A percentile compares a stretch with the other conserved stretches of the same genome.
Evolutionary conservation across 2,888 invertebrate genomes (phyloP).

Genomic region (Netelia melanura): DNA sequence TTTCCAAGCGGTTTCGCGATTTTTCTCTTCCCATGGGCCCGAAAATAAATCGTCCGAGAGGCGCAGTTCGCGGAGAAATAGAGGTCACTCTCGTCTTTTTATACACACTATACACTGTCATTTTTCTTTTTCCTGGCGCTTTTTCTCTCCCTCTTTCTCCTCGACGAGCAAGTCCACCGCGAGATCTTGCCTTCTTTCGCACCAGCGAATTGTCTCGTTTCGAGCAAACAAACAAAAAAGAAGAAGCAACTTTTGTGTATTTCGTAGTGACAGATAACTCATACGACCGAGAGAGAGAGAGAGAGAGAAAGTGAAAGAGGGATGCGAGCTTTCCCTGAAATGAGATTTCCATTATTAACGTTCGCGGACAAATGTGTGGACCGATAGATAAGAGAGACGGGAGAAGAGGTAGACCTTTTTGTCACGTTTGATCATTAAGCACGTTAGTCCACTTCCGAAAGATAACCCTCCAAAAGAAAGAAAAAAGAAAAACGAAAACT

Average conservation of each 20-base stretch:
- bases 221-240: constrained; percentile 5
- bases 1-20: constrained; percentile 14
- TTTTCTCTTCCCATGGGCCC: neutral
- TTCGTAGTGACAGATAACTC: constrained; percentile 8
- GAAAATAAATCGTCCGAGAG: constrained; percentile 45
- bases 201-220: constrained; percentile 38
- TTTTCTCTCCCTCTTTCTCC: constrained; percentile 3
- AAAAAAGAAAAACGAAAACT: neutral
- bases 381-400: constrained; percentile 28
- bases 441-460: constrained; percentile 8
- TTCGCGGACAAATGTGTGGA: neutral
- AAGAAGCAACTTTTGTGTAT: constrained; percentile 16
- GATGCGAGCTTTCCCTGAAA: constrained; percentile 42
- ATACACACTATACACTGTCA: constrained; percentile 11
- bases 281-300: neutral
- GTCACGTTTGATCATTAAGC: constrained; percentile 23
- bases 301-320: neutral
- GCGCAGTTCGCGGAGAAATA: constrained; percentile 14
- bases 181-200: constrained; percentile 22
- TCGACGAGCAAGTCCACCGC: constrained; percentile 1
- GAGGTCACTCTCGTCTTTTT: neutral
- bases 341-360: constrained; percentile 59
- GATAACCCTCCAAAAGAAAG: neutral
- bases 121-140: constrained; percentile 39
- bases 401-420: neutral